These are phyloP conservation scores for Leptinotarsa undecemlineata DNA, from an alignment of 1,140 invertebrate genomes.

Conservation along the genomic window DNA sequence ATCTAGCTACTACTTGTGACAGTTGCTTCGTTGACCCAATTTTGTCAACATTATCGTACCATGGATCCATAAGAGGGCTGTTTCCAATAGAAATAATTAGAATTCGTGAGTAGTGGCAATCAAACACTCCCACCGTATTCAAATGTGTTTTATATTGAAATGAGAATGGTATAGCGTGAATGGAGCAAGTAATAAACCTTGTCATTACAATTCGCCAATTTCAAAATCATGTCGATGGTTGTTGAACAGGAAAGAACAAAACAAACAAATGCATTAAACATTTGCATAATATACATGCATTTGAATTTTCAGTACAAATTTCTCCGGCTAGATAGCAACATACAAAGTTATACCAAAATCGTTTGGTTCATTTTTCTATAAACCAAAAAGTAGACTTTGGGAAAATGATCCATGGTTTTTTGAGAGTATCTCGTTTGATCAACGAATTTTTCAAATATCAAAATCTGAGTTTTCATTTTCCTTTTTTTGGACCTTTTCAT, in stretches of 20 bases:
- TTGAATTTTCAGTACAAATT: too few species aligned
- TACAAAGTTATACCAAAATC: too few species aligned
- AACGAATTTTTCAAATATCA: too few species aligned
- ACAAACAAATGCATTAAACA: too few species aligned
- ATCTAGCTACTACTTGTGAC: background rate
- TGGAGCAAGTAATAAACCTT: background rate
- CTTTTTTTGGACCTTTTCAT: too few species aligned
- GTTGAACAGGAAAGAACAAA: background rate
- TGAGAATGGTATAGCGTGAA: conserved; percentile 1
- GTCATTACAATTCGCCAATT: conserved; percentile 9
- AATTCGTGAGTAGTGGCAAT: conserved; percentile 18
- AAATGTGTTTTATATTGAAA: conserved; percentile 7
- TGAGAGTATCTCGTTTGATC: too few species aligned
- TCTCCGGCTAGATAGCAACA: too few species aligned
- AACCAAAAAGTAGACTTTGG: too few species aligned
- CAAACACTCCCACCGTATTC: background rate
- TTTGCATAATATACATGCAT: too few species aligned
- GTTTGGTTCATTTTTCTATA: too few species aligned
- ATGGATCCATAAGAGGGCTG: background rate
- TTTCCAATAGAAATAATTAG: background rate
- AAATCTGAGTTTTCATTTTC: too few species aligned
- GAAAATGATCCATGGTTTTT: too few species aligned
- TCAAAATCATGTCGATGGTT: conserved; percentile 7
- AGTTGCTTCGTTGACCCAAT: background rate
- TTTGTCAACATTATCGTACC: background rate